Evolutionary conservation across 1,140 invertebrate species (phyloP).

Genomic region (Drosophila paulistorum): DNA sequence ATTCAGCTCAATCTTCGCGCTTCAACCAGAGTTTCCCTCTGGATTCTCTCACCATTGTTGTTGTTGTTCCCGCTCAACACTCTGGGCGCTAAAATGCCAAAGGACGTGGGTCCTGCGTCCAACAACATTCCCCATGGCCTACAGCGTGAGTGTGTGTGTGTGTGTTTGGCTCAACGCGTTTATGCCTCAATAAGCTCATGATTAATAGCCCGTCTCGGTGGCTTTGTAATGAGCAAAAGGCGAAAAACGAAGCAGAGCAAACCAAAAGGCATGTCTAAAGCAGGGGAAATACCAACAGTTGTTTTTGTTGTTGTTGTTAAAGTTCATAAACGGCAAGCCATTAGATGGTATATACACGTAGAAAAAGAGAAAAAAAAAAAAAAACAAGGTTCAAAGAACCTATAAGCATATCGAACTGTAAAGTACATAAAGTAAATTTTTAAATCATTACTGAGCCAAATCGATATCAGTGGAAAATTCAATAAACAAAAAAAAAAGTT

Average conservation of each 20-base stretch:
- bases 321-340: conserved; percentile 45
- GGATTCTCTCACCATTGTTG: conserved; percentile 36
- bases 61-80: conserved; percentile 30
- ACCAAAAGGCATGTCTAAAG: conserved; percentile 4
- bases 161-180: conserved; percentile 52
- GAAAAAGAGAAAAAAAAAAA: background rate
- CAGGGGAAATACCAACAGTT: conserved; percentile 7
- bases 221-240: conserved; percentile 74
- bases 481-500: background rate
- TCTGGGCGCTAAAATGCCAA: conserved; percentile 20
- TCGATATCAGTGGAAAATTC: background rate
- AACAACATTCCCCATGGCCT: background rate
- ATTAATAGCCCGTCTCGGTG: conserved; percentile 71
- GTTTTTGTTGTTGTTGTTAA: background rate
- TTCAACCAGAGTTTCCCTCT: conserved; percentile 19
- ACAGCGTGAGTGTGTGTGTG: conserved; percentile 11
- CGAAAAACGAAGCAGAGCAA: conserved; percentile 40
- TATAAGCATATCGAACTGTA: conserved; percentile 9
- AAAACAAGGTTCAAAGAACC: conserved; percentile 22
- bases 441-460: background rate
- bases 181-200: conserved; percentile 79
- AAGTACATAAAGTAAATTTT: conserved; percentile 1
- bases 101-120: background rate
- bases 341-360: conserved; percentile 4
- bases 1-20: conserved; percentile 2